Conservation (phyloP, 2,888 invertebrate species). For the Drosophila austrosaltans region DNA sequence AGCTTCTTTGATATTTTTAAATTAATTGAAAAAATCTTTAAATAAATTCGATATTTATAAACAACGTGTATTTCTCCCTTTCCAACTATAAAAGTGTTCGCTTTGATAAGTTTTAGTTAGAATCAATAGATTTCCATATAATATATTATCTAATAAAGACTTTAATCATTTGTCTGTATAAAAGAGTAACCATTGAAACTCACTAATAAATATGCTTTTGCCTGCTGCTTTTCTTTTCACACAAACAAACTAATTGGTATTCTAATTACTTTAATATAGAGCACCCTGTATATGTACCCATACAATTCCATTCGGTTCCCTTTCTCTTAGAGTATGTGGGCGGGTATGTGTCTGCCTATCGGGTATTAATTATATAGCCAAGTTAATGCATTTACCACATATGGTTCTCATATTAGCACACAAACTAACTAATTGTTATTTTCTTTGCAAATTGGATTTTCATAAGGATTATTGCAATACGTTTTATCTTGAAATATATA, state of each 20-base stretch:
- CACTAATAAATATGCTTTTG: no score
- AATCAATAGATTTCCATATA: no score
- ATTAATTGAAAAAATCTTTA: no score
- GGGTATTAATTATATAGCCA: constrained; percentile 58
- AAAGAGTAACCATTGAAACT: no score
- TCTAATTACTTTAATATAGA: background rate
- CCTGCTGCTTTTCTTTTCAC: no score
- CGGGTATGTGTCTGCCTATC: constrained; percentile 22
- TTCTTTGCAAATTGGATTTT: constrained; percentile 76
- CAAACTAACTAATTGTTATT: constrained; percentile 74
- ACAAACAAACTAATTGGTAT: background rate
- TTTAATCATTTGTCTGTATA: no score
- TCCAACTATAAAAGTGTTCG: no score
- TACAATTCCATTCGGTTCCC: background rate
- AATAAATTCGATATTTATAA: no score
- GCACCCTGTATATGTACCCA: background rate
- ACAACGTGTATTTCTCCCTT: no score
- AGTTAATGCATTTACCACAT: constrained; percentile 74
- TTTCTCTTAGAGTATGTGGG: constrained; percentile 3
- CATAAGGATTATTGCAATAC: constrained; percentile 58
- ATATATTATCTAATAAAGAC: no score
- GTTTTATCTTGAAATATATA: constrained; percentile 30
- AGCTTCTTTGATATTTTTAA: no score
- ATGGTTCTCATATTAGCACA: constrained; percentile 54
- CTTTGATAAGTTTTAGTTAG: no score